Evolutionary conservation across 2,797 vertebrate genomes (phyloP), one percentile per base, ranked within the genome.

Genomic region (Tragopan temminckii): DNA sequence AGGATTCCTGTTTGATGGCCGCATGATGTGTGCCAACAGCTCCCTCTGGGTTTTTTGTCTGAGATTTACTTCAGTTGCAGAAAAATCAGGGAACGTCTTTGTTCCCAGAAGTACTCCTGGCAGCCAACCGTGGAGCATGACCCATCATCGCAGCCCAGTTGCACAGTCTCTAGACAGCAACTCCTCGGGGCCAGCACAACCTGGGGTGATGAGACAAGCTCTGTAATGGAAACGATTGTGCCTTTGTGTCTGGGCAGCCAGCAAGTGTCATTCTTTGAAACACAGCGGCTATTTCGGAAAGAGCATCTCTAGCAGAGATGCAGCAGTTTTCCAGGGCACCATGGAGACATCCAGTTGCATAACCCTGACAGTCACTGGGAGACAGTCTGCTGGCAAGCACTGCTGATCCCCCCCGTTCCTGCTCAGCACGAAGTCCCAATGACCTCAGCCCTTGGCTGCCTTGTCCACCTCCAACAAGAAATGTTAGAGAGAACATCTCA

Each of bases 21-120:
- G 62, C 19, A 1, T 52, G 59, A 20, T 66, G 57, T 64, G 58
- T 96, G 96, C 85, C 83, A 97, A 89, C 83, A 97, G 80, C 89
- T 97, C 92, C 83, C 92, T 96, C 93, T 96, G 82, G 86, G 77
- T 46, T 96, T 95, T 93, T 93, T 57, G 83, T 88, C 77, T 80
- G 66, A 94, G 75, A 94, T 87, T 93, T 76, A 85, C 93, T 92
- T 80, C 63, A 27, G 16, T 16, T 25, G 9, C 63, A 59, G 63
- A 55, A 19, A 64, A 77, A 35, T 33, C 80, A 50, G 76, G 69
- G 53, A 50, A 40, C 0, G 8, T 64, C 78, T 92, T 91, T 91
- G 85, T 79, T 95, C 85, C 78, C 72, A 80, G 80, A 62, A 76
- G 59, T 53, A 27, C 12, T 93, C 87, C 76, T 93, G 87, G 80